Evolutionary conservation across 2,888 invertebrate species (phyloP).

Genomic region (Drosophila conformis): DNA sequence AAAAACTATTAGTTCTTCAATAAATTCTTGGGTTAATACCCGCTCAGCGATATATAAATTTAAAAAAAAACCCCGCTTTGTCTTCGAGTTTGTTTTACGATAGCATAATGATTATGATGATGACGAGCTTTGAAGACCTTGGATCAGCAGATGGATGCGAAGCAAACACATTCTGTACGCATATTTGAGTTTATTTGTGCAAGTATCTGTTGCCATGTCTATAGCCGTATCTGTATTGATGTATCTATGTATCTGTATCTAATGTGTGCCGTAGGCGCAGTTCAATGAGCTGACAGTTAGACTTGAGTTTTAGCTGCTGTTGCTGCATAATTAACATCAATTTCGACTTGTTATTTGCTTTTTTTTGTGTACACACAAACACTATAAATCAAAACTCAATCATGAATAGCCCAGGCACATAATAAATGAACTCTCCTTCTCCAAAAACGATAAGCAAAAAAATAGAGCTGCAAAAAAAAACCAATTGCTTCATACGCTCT

Average conservation of each 20-base stretch:
- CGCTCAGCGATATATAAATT: constrained; percentile 17
- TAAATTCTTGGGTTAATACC: constrained; percentile 16
- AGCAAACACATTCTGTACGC: constrained; percentile 31
- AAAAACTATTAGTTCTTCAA: constrained; percentile 1
- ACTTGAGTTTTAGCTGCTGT: constrained; percentile 51
- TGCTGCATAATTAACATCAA: constrained; percentile 70
- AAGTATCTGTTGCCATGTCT: constrained; percentile 13
- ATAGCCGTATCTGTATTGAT: background rate
- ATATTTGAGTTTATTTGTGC: constrained; percentile 21
- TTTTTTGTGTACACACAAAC: constrained; percentile 16
- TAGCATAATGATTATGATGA: constrained; percentile 31
- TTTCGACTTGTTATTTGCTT: constrained; percentile 45
- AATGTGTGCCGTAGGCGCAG: constrained; percentile 60
- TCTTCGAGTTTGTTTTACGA: constrained; percentile 32
- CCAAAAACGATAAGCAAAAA: constrained; percentile 35
- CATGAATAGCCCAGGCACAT: constrained; percentile 31
- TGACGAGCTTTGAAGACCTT: constrained; percentile 36
- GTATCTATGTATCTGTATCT: constrained; percentile 21
- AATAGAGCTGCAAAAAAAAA: constrained; percentile 3
- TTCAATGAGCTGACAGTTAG: constrained; percentile 68
- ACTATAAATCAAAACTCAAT: constrained; percentile 61
- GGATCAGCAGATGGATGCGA: constrained; percentile 13
- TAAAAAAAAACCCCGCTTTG: constrained; percentile 21
- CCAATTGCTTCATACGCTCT: constrained; percentile 21
- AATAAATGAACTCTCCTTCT: constrained; percentile 55